Evolutionary conservation across 2,888 invertebrate species (phyloP).

Genomic region (Muscina levida): DNA sequence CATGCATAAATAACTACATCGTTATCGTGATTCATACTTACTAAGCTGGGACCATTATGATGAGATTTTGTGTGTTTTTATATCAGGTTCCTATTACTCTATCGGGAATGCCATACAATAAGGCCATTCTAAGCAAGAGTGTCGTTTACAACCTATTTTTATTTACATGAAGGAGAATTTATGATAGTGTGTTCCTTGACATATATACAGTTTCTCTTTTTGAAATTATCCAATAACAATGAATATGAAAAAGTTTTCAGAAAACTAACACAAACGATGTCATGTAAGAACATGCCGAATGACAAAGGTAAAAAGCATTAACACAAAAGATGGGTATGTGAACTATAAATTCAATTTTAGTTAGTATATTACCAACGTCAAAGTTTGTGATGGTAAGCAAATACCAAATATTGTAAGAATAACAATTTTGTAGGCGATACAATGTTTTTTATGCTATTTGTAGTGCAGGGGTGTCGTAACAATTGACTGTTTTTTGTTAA

Average conservation of each 20-base stretch:
- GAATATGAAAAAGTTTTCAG: conserved; percentile 12
- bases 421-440: no score
- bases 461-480: no score
- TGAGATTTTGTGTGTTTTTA: no score
- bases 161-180: not conserved
- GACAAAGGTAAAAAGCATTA: not conserved
- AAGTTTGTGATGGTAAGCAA: conserved; percentile 2
- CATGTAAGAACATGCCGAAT: not conserved
- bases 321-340: no score
- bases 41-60: no score
- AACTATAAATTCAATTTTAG: conserved; percentile 22
- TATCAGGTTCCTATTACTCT: no score
- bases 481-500: no score
- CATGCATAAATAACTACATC: no score
- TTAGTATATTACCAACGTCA: conserved; percentile 7
- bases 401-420: no score
- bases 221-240: conserved; percentile 10
- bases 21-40: no score
- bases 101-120: no score
- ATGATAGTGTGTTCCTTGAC: conserved; percentile 20
- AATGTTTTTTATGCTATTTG: no score
- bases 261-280: not conserved
- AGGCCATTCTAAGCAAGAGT: not conserved
- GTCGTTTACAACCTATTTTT: conserved; percentile 20
- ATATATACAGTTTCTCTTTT: not conserved